Evolutionary conservation across 2,797 vertebrate genomes (phyloP).

Genomic region (Pangasius sanitwongsei): DNA sequence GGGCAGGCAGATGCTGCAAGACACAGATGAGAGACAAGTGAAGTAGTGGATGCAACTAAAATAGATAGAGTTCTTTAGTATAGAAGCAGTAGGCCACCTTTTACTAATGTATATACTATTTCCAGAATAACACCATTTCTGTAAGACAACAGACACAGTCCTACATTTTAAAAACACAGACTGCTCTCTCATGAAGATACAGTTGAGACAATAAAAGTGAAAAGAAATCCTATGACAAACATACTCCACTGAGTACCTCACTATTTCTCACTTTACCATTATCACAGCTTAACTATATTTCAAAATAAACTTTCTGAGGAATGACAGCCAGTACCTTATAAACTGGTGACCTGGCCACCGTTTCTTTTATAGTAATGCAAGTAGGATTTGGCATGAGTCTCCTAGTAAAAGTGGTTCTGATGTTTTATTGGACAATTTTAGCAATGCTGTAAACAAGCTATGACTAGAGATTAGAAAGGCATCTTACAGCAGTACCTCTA

Average conservation of each 20-base stretch:
- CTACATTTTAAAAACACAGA: neutral
- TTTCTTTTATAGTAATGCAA: neutral
- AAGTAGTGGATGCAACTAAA: neutral
- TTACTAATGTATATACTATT: neutral
- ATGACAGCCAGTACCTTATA: neutral
- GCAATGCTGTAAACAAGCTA: neutral
- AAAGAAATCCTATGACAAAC: neutral
- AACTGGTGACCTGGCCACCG: neutral
- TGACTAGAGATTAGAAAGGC: neutral
- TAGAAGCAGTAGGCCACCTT: neutral
- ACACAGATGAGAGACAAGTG: conserved; percentile 18
- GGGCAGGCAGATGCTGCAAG: conserved; percentile 46
- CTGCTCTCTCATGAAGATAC: neutral
- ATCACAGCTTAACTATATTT: neutral
- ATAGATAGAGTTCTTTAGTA: neutral
- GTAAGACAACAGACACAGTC: neutral
- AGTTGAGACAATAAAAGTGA: neutral
- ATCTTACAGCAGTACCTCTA: neutral
- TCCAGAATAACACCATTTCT: neutral
- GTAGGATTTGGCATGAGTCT: neutral
- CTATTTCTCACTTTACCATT: neutral
- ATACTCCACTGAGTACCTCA: neutral
- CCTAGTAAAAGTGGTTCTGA: neutral
- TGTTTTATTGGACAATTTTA: neutral
- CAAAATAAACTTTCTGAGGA: neutral